Base-by-base conservation (phyloP, 2,888 invertebrate genomes). In the Lasioglossum pauxillum region DNA sequence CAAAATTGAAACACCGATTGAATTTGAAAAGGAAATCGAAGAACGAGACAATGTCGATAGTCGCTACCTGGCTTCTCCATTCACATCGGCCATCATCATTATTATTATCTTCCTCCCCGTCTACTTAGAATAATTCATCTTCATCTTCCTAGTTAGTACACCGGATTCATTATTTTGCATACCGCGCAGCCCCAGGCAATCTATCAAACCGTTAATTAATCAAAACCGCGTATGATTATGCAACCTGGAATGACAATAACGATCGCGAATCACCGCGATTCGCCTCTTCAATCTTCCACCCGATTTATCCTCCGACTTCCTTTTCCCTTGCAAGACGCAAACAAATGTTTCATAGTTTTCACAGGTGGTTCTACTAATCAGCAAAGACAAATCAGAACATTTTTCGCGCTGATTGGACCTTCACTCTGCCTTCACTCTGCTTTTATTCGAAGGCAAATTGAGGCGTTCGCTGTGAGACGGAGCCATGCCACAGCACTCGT, bases 161-260 rank as follows among this genome's bases (percentile, higher is more conserved):
- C 81, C 83, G 86, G 87, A 90, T 91, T 88, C 91, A 90, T 92
- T 93, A 92, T 91, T 89, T 86, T 86, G 81, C 82, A 83, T 88
- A 86, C 87, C 84, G 86, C 83, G 84, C 85, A 80, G 84, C 88
- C 84, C 82, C 81, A 80, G 89, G 92, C 91, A 90, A 93, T 94
- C 92, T 93, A 94, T 94, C 93, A 92, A 91, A 90, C 85, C 83
- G 83, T 91, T 93, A 93, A 94, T 94, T 93, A 93, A 93, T 93
- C 93, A 92, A 71, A 91, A 84, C 74, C 86, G 80, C 71, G 85
- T 88, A 90, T 91, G 91, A 91, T 91, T 90, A 88, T 86, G 88
- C 90, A 89, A 89, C 83, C 83, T 79, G 88, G 84, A 90, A 91
- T 92, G 92, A 92, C 92, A 92, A 93, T 91, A 90, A 91, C 90